Conservation (phyloP, 2,797 vertebrate species). For the Hirundo rustica region DNA sequence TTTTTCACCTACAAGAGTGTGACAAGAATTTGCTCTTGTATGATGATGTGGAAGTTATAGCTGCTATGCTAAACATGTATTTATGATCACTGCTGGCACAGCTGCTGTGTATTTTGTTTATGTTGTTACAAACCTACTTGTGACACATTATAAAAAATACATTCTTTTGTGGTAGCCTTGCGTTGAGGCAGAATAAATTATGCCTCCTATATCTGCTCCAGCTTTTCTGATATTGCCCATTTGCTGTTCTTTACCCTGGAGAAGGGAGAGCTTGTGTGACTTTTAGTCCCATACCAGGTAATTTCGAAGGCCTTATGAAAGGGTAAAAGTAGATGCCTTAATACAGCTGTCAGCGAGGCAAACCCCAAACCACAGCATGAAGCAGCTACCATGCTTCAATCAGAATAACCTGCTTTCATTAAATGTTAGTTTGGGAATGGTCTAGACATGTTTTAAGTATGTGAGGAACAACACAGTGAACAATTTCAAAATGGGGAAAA, state of each 20-base stretch:
- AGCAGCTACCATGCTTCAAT: constrained; percentile 22
- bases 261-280: background rate
- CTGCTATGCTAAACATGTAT: constrained; percentile 64
- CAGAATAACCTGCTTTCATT: constrained; percentile 52
- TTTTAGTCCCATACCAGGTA: background rate
- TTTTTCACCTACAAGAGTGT: constrained; percentile 42
- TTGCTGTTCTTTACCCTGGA: background rate
- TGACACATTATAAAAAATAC: constrained; percentile 61
- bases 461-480: background rate
- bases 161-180: constrained; percentile 48
- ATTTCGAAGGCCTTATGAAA: background rate
- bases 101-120: constrained; percentile 52
- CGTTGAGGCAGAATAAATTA: constrained; percentile 34
- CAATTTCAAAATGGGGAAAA: background rate
- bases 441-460: background rate
- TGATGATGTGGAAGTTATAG: constrained; percentile 55
- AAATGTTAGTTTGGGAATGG: background rate
- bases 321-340: constrained; percentile 19
- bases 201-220: background rate
- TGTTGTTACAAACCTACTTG: constrained; percentile 46
- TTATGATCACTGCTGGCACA: constrained; percentile 64
- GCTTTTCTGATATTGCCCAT: constrained; percentile 19
- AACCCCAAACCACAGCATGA: background rate
- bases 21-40: constrained; percentile 46
- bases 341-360: constrained; percentile 13